phyloP scores from a whole-genome alignment of 2,888 invertebrate genomes.

The Calephelis perditalis region DNA sequence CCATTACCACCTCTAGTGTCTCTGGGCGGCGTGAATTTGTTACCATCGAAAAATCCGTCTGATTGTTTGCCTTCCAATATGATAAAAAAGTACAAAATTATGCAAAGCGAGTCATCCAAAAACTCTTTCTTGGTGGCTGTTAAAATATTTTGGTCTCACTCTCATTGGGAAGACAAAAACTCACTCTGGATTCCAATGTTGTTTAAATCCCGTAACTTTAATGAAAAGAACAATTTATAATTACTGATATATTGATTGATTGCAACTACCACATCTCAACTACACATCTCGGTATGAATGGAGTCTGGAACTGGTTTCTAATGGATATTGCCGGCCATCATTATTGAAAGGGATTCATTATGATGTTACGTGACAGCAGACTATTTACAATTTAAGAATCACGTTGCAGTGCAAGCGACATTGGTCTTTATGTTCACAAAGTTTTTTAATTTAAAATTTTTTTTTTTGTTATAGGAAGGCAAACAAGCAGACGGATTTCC shows the following conservation, averaged over 20 bases:
- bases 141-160: too few species aligned
- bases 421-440: background rate
- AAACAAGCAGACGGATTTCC: too few species aligned
- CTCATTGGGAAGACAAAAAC: too few species aligned
- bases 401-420: background rate
- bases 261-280: slow-evolving; percentile 18
- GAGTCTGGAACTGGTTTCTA: slow-evolving; percentile 31
- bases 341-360: slow-evolving; percentile 65
- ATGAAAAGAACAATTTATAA: slow-evolving; percentile 15
- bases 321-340: slow-evolving; percentile 50
- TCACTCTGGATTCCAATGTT: background rate
- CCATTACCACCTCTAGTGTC: too few species aligned
- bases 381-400: slow-evolving; percentile 7
- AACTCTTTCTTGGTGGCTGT: too few species aligned
- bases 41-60: too few species aligned
- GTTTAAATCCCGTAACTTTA: slow-evolving; percentile 3
- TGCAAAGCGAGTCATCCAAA: too few species aligned
- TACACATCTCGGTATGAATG: slow-evolving; percentile 21
- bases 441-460: too few species aligned
- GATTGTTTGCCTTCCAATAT: too few species aligned
- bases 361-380: slow-evolving; percentile 49
- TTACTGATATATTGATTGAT: slow-evolving; percentile 21
- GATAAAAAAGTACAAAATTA: too few species aligned
- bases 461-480: too few species aligned
- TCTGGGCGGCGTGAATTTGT: too few species aligned